Conservation (phyloP, 2,888 invertebrate species). For the Hirtodrosophila trivittata region DNA sequence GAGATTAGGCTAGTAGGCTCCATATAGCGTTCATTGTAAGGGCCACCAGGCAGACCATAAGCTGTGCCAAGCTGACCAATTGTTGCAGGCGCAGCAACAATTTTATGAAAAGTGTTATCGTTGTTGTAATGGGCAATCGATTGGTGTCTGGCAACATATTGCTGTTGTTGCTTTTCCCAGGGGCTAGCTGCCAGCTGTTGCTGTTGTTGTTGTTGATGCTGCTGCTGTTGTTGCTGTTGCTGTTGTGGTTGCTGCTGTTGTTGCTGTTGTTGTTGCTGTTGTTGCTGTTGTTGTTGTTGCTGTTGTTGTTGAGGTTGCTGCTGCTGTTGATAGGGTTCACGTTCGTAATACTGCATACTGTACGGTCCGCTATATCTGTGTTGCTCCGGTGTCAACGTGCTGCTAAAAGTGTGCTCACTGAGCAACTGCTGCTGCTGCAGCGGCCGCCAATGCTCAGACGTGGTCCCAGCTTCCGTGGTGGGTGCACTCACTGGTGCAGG, state of each 20-base stretch:
- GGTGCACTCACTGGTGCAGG: slow-evolving; percentile 38
- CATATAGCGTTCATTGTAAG: slow-evolving; percentile 44
- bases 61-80: slow-evolving; percentile 34
- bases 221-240: slow-evolving; percentile 15
- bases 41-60: slow-evolving; percentile 40
- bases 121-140: slow-evolving; percentile 7
- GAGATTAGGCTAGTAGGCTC: slow-evolving; percentile 38
- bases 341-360: slow-evolving; percentile 46
- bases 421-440: slow-evolving; percentile 12
- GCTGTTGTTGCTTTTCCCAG: slow-evolving; percentile 5
- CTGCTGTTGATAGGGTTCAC: slow-evolving; percentile 4
- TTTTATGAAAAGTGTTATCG: slow-evolving; percentile 38
- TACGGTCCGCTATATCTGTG: slow-evolving; percentile 44
- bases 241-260: slow-evolving; percentile 20
- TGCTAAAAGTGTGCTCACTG: slow-evolving; percentile 26
- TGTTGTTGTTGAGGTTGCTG: slow-evolving; percentile 11
- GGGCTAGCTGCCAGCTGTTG: slow-evolving; percentile 15
- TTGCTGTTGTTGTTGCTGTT: slow-evolving; percentile 11
- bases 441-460: slow-evolving; percentile 46
- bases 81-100: slow-evolving; percentile 30
- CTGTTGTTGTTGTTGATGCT: slow-evolving; percentile 8
- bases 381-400: slow-evolving; percentile 4
- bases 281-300: slow-evolving; percentile 6
- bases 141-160: slow-evolving; percentile 16
- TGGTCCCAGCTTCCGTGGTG: slow-evolving; percentile 30